Evolutionary conservation across 2,888 invertebrate species (phyloP), one percentile per base, ranked within the genome.

Genomic region (Melieria crassipennis): DNA sequence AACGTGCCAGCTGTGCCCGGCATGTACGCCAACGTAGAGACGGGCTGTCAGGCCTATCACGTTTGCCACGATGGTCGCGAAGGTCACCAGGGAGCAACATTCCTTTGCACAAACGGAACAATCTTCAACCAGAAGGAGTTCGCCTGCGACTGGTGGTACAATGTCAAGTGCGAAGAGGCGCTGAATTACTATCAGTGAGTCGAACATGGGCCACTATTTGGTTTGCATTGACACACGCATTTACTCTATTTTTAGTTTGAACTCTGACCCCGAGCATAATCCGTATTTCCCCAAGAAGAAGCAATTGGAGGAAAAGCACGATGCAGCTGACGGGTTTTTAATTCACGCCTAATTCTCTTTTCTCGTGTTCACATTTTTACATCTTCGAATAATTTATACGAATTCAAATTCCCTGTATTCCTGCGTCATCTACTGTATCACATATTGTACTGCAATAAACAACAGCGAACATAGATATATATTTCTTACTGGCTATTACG

Each of bases 111-210:
- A 65, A 95, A 95, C 80, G 95, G 95, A 1, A 95, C 95, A 0
- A 88, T 95, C 73, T 95, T 95, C 87, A 94, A 94, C 87, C 95
- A 95, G 82, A 90, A 91, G 75, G 92, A 94, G 83, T 95, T 95
- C 79, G 91, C 93, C 3, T 95, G 95, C 79, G 95, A 95, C 84
- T 95, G 95, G 95, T 95, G 95, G 95, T 94, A 94, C 88, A 95
- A 95, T 83, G 94, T 95, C 0, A 92, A 95, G 82, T 95, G 95
- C 79, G 90, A 91, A 5, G 90, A 92, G 73, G 93, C 95, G n/a
- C 88, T 89, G 4, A 88, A 89, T 50, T 90, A 91, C 74, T 95
- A 94, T 88, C 91, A 90, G 94, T 94, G 84, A 87, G 87, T 82
- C 58, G 55, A 64, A 30, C 30, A 30, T 30, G 30, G 2, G 30